Evolutionary conservation across 2,113 vertebrate genomes (phyloP).

Genomic region (Callaeas wilsoni): DNA sequence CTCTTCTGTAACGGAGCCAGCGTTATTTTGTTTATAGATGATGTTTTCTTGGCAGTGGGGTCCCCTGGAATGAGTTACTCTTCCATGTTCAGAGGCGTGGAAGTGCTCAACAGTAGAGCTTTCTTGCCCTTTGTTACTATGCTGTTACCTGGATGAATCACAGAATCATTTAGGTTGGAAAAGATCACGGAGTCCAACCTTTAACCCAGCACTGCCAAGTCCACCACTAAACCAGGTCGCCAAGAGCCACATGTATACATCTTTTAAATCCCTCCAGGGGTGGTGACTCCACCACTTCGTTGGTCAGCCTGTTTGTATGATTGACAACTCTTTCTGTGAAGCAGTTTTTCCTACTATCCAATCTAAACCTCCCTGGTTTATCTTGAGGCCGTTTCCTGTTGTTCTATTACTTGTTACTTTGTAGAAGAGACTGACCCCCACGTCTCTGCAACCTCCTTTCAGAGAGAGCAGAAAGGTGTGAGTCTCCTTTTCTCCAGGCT

Average conservation of each 20-base stretch:
- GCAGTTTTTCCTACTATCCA: background rate
- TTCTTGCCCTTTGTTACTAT: background rate
- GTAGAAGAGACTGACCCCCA: background rate
- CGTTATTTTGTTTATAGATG: background rate
- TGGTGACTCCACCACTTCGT: background rate
- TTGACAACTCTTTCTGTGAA: background rate
- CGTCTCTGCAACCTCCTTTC: background rate
- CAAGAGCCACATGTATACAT: accelerated
- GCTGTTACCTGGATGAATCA: background rate
- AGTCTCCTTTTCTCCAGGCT: background rate
- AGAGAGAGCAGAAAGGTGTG: background rate
- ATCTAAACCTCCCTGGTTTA: background rate
- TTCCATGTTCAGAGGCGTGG: background rate
- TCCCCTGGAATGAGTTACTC: background rate
- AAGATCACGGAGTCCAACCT: accelerated
- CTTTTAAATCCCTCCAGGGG: background rate
- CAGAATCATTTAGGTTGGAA: background rate
- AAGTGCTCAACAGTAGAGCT: background rate
- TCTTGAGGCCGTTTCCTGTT: background rate
- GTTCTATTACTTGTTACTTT: background rate
- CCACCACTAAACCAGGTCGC: background rate
- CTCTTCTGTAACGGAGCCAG: background rate
- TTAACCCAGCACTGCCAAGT: background rate
- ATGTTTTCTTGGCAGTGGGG: background rate
- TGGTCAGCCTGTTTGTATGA: background rate